A percentile compares a stretch with the other conserved stretches of the same genome.
These are phyloP conservation scores for Meganola albula DNA, from an alignment of 2,888 invertebrate species.

Conservation along the genomic window DNA sequence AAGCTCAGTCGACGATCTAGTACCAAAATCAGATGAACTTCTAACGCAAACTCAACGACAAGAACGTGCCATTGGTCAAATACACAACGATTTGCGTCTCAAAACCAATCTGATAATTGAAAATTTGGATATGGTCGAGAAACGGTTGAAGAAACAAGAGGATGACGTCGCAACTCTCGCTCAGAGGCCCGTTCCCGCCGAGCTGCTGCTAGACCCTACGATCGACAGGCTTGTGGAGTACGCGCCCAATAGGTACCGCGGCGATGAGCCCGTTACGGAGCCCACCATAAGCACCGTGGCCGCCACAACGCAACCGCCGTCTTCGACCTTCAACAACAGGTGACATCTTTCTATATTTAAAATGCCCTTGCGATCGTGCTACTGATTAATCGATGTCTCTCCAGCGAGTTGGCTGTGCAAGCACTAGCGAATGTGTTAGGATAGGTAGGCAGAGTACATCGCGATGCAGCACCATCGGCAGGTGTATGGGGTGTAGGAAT, in stretches of 20 bases:
- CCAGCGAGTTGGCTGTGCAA: slow-evolving; percentile 20
- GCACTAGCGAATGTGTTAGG: slow-evolving; percentile 21
- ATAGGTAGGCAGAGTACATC: too few relatives aligned
- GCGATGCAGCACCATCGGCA: slow-evolving; percentile 17
- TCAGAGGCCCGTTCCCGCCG: slow-evolving; percentile 85
- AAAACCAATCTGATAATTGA: slow-evolving; percentile 93
- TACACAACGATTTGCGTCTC: slow-evolving; percentile 87
- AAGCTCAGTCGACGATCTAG: slow-evolving; percentile 89
- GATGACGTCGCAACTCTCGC: slow-evolving; percentile 88
- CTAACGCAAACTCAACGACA: slow-evolving; percentile 91
- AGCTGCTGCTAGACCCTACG: slow-evolving; percentile 83
- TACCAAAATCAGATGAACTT: slow-evolving; percentile 91
- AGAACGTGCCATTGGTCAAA: slow-evolving; percentile 90
- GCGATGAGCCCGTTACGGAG: slow-evolving; percentile 59
- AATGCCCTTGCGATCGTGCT: slow-evolving; percentile 34
- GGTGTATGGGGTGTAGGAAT: slow-evolving; percentile 26
- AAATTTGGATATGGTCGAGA: slow-evolving; percentile 91
- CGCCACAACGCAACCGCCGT: slow-evolving; percentile 47
- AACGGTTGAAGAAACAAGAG: slow-evolving; percentile 89
- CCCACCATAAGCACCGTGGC: slow-evolving; percentile 57
- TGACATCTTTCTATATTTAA: slow-evolving; percentile 51
- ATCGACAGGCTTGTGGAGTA: slow-evolving; percentile 88
- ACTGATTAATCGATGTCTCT: slow-evolving; percentile 2
- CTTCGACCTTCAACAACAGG: slow-evolving; percentile 55
- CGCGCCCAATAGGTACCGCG: slow-evolving; percentile 82